Evolutionary conservation across 2,113 vertebrate species (phyloP).

Genomic region (Recurvirostra avosetta): DNA sequence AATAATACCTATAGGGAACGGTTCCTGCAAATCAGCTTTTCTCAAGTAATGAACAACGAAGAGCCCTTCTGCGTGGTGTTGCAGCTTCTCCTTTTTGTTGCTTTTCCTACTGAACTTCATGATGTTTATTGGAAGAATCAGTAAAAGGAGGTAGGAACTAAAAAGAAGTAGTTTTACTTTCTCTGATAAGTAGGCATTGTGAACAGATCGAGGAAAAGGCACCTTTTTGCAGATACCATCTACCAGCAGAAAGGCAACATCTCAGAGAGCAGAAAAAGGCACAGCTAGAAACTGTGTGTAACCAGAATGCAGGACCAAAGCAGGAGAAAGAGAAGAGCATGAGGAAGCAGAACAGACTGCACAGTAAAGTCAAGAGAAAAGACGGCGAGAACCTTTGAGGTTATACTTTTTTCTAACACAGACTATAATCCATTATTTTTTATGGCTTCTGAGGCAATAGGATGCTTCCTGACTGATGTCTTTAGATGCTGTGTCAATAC

Average conservation of each 20-base stretch:
- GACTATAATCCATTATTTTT: not conserved
- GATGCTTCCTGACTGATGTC: not conserved
- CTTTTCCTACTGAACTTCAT: not conserved
- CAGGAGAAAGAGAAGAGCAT: not conserved
- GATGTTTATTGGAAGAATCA: not conserved
- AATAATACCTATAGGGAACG: conserved; percentile 25
- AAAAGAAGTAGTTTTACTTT: not conserved
- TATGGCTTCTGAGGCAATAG: not conserved
- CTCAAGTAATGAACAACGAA: not conserved
- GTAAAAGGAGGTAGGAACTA: not conserved
- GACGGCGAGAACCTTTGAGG: not conserved
- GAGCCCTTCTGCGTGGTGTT: not conserved
- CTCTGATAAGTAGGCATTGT: not conserved
- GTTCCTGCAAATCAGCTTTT: conserved; percentile 45
- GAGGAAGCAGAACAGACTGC: not conserved
- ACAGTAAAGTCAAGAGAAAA: not conserved
- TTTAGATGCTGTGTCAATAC: not conserved
- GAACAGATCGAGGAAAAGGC: not conserved
- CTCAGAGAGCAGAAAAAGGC: not conserved
- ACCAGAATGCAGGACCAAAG: not conserved
- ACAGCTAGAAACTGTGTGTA: not conserved
- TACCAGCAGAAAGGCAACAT: not conserved
- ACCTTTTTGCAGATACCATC: not conserved
- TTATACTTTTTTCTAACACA: not conserved
- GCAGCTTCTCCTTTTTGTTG: not conserved